Evolutionary conservation across 2,113 vertebrate species (phyloP).

Genomic region (Salvator merianae): DNA sequence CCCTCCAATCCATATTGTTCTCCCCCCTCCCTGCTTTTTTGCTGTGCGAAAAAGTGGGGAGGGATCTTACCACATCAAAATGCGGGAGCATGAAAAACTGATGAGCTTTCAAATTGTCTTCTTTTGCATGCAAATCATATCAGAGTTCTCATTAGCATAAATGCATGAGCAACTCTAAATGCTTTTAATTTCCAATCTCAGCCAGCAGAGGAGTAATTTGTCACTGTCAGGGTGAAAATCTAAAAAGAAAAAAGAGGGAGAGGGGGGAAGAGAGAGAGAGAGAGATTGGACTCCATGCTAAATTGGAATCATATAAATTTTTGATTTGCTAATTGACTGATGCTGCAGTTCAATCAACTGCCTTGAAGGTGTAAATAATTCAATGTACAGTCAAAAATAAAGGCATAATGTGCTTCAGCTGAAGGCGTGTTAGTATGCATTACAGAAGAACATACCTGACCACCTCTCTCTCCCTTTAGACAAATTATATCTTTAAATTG

Average conservation of each 20-base stretch:
- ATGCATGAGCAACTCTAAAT: conserved; percentile 99
- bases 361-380: conserved; percentile 99
- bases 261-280: conserved; percentile 81
- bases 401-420: conserved; percentile 71
- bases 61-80: conserved; percentile 85
- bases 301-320: conserved; percentile 99
- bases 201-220: conserved; percentile 99
- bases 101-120: conserved; percentile 98
- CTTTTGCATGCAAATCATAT: conserved; percentile 99
- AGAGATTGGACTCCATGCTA: conserved; percentile 90
- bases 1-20: conserved; percentile 76
- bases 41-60: conserved; percentile 62
- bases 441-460: conserved; percentile 66
- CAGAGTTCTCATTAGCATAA: conserved; percentile 99
- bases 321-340: conserved; percentile 99
- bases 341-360: conserved; percentile 94
- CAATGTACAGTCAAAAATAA: conserved; percentile 87
- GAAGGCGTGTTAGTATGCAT: conserved; percentile 69
- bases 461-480: conserved; percentile 54
- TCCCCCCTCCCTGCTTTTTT: conserved; percentile 62
- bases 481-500: conserved; percentile 59
- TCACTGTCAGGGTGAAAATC: conserved; percentile 99
- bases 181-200: conserved; percentile 99
- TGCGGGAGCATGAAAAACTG: conserved; percentile 87
- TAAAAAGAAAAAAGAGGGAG: conserved; percentile 88